Evolutionary conservation across 2,888 invertebrate genomes (phyloP).

Genomic region (Poecilus cupreus): DNA sequence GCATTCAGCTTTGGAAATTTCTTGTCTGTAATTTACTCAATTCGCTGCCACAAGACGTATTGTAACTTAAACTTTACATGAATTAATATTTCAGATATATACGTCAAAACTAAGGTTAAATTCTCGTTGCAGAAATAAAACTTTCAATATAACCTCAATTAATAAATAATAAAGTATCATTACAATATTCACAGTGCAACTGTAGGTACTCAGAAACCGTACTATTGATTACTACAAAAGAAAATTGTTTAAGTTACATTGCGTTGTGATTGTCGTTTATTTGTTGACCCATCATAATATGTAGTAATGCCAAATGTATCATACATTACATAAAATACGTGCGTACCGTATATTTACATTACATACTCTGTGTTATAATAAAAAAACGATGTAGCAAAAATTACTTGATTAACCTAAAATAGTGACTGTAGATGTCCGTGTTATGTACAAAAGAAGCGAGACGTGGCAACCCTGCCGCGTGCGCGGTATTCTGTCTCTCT

Average conservation of each 20-base stretch:
- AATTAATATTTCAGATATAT: too few relatives aligned
- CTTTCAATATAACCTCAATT: too few relatives aligned
- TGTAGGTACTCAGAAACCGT: too few relatives aligned
- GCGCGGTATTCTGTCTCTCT: slow-evolving; percentile 13
- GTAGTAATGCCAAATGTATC: slow-evolving; percentile 73
- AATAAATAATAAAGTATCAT: too few relatives aligned
- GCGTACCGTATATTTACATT: slow-evolving; percentile 40
- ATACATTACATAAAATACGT: slow-evolving; percentile 64
- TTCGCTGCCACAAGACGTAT: slow-evolving; percentile 2
- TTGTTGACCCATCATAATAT: slow-evolving; percentile 60
- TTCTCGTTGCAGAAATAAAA: too few relatives aligned
- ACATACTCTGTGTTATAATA: slow-evolving; percentile 28
- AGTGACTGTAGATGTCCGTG: slow-evolving; percentile 50
- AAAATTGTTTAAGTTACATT: background rate
- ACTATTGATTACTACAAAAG: too few relatives aligned
- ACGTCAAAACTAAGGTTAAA: too few relatives aligned
- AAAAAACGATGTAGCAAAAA: slow-evolving; percentile 39
- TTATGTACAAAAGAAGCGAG: slow-evolving; percentile 54
- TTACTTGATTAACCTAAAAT: slow-evolving; percentile 44
- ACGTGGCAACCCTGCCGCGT: background rate
- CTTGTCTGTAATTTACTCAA: slow-evolving; percentile 50
- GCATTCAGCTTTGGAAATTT: slow-evolving; percentile 55
- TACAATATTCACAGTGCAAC: too few relatives aligned
- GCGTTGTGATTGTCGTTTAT: slow-evolving; percentile 1
- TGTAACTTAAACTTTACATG: background rate